Percentiles rank a stretch among this genome's conserved stretches.
Evolutionary conservation across 2,797 vertebrate species (phyloP).

Genomic region (Peromyscus aztecus): DNA sequence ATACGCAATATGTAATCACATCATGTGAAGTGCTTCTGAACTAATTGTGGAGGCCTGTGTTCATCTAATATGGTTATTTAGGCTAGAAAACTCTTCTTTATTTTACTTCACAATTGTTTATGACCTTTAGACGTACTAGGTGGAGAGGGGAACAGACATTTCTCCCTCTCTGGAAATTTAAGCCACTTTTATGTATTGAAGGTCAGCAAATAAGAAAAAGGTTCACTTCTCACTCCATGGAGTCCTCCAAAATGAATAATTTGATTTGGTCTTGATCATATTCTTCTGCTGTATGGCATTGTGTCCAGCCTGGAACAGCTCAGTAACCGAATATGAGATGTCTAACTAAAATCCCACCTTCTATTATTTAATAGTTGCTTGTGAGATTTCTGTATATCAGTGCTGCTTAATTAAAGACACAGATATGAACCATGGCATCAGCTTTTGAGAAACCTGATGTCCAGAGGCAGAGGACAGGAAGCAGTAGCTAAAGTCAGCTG

Average conservation of each 20-base stretch:
- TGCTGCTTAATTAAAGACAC: background rate
- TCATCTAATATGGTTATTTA: background rate
- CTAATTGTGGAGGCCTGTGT: background rate
- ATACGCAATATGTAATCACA: background rate
- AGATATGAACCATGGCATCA: background rate
- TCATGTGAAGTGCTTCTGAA: background rate
- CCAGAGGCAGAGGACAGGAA: background rate
- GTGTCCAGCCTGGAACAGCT: background rate
- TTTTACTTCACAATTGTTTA: constrained; percentile 47
- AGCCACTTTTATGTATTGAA: background rate
- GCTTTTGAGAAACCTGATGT: background rate
- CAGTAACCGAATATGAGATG: background rate
- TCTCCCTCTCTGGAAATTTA: background rate
- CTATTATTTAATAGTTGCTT: background rate
- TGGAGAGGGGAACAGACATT: background rate
- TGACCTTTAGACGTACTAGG: background rate
- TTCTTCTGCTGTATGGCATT: background rate
- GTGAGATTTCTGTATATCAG: background rate
- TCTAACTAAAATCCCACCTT: background rate
- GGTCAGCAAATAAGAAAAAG: background rate
- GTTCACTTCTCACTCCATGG: background rate
- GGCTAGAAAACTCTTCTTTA: background rate
- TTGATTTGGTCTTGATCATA: background rate
- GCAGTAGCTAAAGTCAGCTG: background rate
- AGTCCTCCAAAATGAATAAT: background rate